Base-by-base conservation (phyloP, 2,113 vertebrate genomes). In the Alexandromys fortis region DNA sequence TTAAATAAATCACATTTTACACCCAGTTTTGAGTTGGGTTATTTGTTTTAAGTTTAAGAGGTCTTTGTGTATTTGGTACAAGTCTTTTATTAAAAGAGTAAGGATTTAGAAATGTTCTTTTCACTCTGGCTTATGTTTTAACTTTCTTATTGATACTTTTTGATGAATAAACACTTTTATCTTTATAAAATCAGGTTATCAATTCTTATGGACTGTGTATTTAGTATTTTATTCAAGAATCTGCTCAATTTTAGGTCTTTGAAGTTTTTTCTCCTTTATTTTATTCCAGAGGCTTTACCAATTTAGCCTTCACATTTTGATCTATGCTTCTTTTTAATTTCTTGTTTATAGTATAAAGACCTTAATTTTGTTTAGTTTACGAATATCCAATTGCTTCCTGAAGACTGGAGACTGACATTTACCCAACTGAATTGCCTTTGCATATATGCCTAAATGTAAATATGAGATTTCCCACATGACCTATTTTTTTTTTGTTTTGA, bases 241-340 rank as follows among this genome's bases (percentile, higher is more conserved):
- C 86, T 92, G 52, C 13, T 73, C 9, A 73, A 58, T 22, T n/a
- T 8, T 95, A 65, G 11, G 30, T 92, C 42, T 72, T 67, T 63
- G 33, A 68, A 38, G 79, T 79, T 89, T 45, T 45, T 72, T 79
- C 30, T 89, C 19, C 35, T 77, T 22, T 89, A 24, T 92, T 94
- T 93, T 89, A 24, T 86, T 77, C 55, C 19, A 42, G 58, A 93
- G 81, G n/a, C n/a, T 65, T 81, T 96, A n/a, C 86, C 16, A 33
- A 68, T 90, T 88, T 85, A 79, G 11, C 28, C 86, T 86, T 89
- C 63, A 96, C 17, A 90, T 65, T 90, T 92, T 90, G n/a, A 7
- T 73, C 1, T 87, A 9, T 73, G 45, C 77, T 87, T 7, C 6
- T 82, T 86, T 86, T 95, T 86, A 55, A 78, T 67, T 78, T 91